Base-by-base conservation (phyloP, 2,888 invertebrate species). In the Hydroisotoma schaefferi region DNA sequence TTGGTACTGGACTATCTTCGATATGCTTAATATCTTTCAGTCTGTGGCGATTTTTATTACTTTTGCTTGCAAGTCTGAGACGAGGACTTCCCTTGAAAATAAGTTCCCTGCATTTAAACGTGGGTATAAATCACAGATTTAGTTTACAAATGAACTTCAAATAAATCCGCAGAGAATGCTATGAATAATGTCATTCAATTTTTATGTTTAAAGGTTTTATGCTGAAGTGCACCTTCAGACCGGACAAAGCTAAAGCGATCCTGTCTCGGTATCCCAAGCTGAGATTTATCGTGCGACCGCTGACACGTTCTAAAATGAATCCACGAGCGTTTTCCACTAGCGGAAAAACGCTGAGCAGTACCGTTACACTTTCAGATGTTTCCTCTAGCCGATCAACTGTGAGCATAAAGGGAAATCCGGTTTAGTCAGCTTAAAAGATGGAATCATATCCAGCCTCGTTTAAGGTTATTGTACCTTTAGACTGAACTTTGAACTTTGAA, bases 61-160 rank as follows among this genome's bases (percentile, higher is more conserved):
- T 43, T 72, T 71, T 61, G 71, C 71, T 1, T 61, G 69, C 38
- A 72, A 72, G 46, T 60, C 44, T 23, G 70, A 72, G 23, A 68
- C 67, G 8, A 55, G 63, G 6, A 61, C 62, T 43, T 63, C 67
- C 1, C 48, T 72, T 40, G 66, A 65, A 20, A 56, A 63, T 20
- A 72, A 67, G 49, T 68, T 64, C 46, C 70, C 69, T 3, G 33
- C 40, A 1, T 65, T 70, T 38, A 57, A 63, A 57, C 43, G 70
- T 66, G 62, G 61, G 63, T 40, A 8, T 47, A 18, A 25, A 15
- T 52, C n/a, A n/a, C n/a, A n/a, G n/a, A n/a, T n/a, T n/a, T n/a
- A n/a, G n/a, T n/a, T n/a, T n/a, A n/a, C n/a, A n/a, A n/a, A n/a
- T n/a, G n/a, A n/a, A n/a, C n/a, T n/a, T n/a, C n/a, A n/a, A n/a